phyloP scores from a whole-genome alignment of 2,113 vertebrate genomes.

The Myotis yumanensis region DNA sequence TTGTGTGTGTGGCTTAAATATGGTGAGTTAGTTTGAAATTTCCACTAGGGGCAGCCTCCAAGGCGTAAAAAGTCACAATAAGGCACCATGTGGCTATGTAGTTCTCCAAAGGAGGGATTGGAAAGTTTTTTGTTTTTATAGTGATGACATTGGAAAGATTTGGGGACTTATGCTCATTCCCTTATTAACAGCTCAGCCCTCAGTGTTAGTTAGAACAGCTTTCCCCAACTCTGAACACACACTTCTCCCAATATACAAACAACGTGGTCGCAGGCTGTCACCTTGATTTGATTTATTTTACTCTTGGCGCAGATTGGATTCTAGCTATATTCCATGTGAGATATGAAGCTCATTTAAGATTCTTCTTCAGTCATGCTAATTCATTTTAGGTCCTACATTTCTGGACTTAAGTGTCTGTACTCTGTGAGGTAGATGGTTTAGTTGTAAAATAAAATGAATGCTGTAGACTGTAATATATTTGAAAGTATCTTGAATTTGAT shows the following conservation, averaged over 20 bases:
- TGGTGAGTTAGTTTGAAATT: slow-evolving; percentile 31
- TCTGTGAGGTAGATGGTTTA: background rate
- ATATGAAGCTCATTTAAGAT: slow-evolving; percentile 29
- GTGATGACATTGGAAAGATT: background rate
- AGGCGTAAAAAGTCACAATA: background rate
- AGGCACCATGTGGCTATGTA: background rate
- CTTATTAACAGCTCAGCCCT: background rate
- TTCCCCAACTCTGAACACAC: background rate
- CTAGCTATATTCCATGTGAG: background rate
- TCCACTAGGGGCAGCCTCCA: background rate
- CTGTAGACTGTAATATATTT: background rate
- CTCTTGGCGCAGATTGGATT: background rate
- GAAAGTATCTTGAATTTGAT: slow-evolving; percentile 24
- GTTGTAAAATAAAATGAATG: slow-evolving; percentile 19
- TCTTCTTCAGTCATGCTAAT: slow-evolving; percentile 19
- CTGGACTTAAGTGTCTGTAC: background rate
- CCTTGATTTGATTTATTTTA: slow-evolving; percentile 44
- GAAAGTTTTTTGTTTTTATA: background rate
- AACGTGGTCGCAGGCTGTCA: background rate
- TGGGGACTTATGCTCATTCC: background rate
- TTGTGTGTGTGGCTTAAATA: background rate
- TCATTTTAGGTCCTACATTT: background rate
- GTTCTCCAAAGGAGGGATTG: background rate
- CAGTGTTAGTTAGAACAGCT: background rate
- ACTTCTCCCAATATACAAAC: background rate